Evolutionary conservation across 2,888 invertebrate species (phyloP).

Genomic region (Subacronicta megacephala): DNA sequence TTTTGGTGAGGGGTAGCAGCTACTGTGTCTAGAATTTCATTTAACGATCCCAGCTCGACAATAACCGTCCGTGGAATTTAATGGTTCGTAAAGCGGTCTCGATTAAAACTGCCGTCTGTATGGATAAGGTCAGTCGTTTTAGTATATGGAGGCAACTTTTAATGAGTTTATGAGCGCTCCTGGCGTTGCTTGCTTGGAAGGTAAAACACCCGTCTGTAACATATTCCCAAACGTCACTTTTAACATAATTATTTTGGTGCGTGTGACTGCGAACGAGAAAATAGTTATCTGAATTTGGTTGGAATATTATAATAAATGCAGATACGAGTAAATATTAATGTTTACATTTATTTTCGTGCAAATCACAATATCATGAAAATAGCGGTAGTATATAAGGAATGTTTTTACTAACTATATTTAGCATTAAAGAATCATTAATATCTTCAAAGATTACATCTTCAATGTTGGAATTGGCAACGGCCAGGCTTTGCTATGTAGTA

Average conservation of each 20-base stretch:
- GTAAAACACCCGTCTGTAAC: constrained; percentile 61
- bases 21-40: constrained; percentile 79
- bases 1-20: constrained; percentile 57
- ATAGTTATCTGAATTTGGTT: constrained; percentile 41
- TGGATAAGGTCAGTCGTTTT: constrained; percentile 81
- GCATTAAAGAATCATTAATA: too few species aligned
- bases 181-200: constrained; percentile 58
- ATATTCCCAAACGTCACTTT: constrained; percentile 68
- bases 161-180: constrained; percentile 85
- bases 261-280: constrained; percentile 44
- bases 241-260: constrained; percentile 63
- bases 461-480: too few species aligned
- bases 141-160: constrained; percentile 83
- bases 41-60: constrained; percentile 83
- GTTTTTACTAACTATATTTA: too few species aligned
- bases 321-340: constrained; percentile 3
- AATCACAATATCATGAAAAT: constrained; percentile 2
- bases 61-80: constrained; percentile 83
- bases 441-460: too few species aligned
- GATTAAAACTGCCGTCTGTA: constrained; percentile 85
- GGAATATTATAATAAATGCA: constrained; percentile 20
- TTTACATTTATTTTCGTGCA: constrained; percentile 15
- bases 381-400: background rate
- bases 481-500: too few species aligned
- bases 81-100: constrained; percentile 84